These are phyloP conservation scores for Troglohyphantes excavatus DNA, from an alignment of 2,888 invertebrate species.

Conservation along the genomic window DNA sequence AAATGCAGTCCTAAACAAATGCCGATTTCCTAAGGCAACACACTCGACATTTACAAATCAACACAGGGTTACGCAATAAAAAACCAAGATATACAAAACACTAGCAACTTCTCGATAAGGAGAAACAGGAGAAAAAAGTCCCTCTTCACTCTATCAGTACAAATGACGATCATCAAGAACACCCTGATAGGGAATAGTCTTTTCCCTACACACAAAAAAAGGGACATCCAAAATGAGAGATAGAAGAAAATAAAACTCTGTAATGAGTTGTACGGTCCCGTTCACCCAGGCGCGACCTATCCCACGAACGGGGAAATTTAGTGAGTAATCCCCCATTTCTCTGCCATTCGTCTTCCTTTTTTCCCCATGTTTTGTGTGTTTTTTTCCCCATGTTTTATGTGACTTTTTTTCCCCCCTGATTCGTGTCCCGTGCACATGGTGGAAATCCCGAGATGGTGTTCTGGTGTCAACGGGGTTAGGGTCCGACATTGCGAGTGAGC, in stretches of 20 bases:
- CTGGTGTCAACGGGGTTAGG: conserved; percentile 47
- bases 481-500: conserved; percentile 33
- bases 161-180: conserved; percentile 65
- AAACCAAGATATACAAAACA: conserved; percentile 14
- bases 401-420: not conserved
- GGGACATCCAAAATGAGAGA: conserved; percentile 33
- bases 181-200: conserved; percentile 45
- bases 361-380: not conserved
- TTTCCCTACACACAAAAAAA: conserved; percentile 11
- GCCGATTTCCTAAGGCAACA: not conserved
- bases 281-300: conserved; percentile 59
- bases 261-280: conserved; percentile 61
- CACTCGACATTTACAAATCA: not conserved
- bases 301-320: conserved; percentile 60
- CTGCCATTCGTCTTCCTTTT: conserved; percentile 41
- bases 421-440: not conserved
- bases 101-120: conserved; percentile 11
- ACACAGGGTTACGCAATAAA: not conserved
- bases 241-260: conserved; percentile 60
- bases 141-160: conserved; percentile 59
- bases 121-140: not conserved
- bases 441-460: conserved; percentile 25
- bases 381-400: not conserved
- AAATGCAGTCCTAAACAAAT: conserved; percentile 2
- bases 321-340: conserved; percentile 55